A percentile compares a stretch with the other conserved stretches of the same genome.
Conservation (phyloP, 2,797 vertebrate genomes). For the Molossus molossus region DNA sequence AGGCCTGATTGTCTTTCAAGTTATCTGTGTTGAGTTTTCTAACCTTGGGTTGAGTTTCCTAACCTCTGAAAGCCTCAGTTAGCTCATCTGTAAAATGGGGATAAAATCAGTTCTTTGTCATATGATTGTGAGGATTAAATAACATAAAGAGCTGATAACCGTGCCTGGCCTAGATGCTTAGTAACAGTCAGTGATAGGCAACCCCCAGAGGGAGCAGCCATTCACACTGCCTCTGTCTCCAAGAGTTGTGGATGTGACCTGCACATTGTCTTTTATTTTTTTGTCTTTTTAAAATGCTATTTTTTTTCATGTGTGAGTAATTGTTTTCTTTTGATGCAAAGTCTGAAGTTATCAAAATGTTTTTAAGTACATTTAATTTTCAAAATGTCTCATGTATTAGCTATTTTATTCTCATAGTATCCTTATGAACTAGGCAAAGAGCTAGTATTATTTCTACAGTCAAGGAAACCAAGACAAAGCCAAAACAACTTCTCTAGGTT, state of each 20-base stretch:
- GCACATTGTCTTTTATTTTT: neutral
- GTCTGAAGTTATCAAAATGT: neutral
- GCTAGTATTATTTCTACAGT: neutral
- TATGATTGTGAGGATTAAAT: neutral
- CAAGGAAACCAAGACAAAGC: neutral
- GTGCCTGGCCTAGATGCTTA: neutral
- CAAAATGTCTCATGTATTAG: neutral
- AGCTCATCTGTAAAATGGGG: neutral
- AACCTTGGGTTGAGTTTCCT: neutral
- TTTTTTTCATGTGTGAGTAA: neutral
- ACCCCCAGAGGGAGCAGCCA: neutral
- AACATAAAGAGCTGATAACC: neutral
- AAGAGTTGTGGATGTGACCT: neutral
- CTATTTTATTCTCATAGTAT: neutral
- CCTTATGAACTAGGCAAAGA: neutral
- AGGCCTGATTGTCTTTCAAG: neutral
- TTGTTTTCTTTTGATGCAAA: neutral
- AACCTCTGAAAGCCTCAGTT: neutral
- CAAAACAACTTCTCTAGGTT: conserved; percentile 5
- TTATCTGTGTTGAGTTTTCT: neutral
- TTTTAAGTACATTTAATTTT: neutral
- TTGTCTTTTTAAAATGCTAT: neutral
- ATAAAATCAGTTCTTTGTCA: neutral
- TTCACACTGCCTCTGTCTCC: neutral
- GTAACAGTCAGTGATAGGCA: neutral